Base-by-base conservation (phyloP, 2,797 vertebrate genomes). In the Mormyrus proboscirostris region DNA sequence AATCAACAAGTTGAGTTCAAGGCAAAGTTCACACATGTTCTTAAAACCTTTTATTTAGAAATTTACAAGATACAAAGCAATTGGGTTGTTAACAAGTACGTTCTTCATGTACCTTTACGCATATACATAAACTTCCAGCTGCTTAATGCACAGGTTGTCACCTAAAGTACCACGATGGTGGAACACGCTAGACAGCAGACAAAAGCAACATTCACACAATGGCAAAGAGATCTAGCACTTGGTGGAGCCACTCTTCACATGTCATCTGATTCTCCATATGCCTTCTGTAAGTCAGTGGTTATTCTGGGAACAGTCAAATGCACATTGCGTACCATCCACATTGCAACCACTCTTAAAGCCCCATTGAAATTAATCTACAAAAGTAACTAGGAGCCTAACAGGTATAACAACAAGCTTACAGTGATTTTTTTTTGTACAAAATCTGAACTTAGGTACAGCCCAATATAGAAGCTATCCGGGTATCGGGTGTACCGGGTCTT, bases 351-450 rank as follows among this genome's bases (percentile, higher is more conserved):
- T n/a, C 62, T 88, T 50, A 86, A 62, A 57, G 73, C 51, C 62
- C 62, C 59, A 5, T 62, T 83, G 9, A 38, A 89, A 8, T 86
- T 55, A 49, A 87, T 44, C 50, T 65, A 86, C 47, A 96, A 95
- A 95, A 96, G 95, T 96, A 96, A 97, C 95, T 96, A 97, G 95
- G 95, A 93, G 91, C 88, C 94, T 94, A 94, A 94, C 10, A 22
- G 85, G 92, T 94, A 96, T 94, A 94, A 93, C 44, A 51, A 16
- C 47, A 95, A 95, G 93, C 95, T 95, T 93, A 94, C 91, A 94
- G 94, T 95, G 89, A 96, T 95, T 95, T 95, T 97, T 97, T 96
- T 96, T 96, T 95, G 95, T 98, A 99, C 98, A 99, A 83, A 91
- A 93, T 44, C 91, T 93, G 91, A 89, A 92, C 91, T 89, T 29